Percentiles rank a stretch among this genome's conserved stretches.
Conservation (phyloP, 30 jellyfish, hydroid and myxozoan species). For the Aurelia sp. region DNA sequence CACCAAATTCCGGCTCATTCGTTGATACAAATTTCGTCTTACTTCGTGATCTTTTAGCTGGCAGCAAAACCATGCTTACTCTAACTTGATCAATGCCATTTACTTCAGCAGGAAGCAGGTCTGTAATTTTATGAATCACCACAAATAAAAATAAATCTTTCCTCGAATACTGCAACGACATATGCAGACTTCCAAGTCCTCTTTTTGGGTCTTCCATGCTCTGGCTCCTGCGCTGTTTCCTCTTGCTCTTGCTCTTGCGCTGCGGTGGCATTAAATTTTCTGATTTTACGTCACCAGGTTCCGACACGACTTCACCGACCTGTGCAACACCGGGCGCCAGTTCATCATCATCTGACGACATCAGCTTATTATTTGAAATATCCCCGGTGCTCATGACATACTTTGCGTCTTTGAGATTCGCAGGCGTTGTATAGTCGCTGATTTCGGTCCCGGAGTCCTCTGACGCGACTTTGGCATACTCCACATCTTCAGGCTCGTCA, state of each 20-base stretch:
- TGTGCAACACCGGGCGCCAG: constrained; percentile 54
- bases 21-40: constrained; percentile 67
- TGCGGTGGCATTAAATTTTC: neutral
- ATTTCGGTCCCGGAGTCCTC: constrained; percentile 50
- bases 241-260: neutral
- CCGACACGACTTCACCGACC: constrained; percentile 34
- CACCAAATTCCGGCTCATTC: constrained; percentile 55
- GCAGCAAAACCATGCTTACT: constrained; percentile 71
- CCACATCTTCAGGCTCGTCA: constrained; percentile 50
- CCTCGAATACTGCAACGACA: constrained; percentile 72
- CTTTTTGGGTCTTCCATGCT: constrained; percentile 36
- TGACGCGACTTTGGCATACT: constrained; percentile 52
- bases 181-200: constrained; percentile 45
- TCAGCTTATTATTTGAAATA: neutral
- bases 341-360: constrained; percentile 52
- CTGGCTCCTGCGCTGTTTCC: constrained; percentile 22
- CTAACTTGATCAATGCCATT: constrained; percentile 63
- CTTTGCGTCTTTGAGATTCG: constrained; percentile 4
- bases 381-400: constrained; percentile 37
- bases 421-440: constrained; percentile 20
- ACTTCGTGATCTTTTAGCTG: constrained; percentile 78
- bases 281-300: neutral
- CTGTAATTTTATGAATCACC: constrained; percentile 61
- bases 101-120: constrained; percentile 21
- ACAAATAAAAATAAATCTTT: constrained; percentile 71